Conservation (phyloP, 2,797 vertebrate genomes). For the Morus bassanus region DNA sequence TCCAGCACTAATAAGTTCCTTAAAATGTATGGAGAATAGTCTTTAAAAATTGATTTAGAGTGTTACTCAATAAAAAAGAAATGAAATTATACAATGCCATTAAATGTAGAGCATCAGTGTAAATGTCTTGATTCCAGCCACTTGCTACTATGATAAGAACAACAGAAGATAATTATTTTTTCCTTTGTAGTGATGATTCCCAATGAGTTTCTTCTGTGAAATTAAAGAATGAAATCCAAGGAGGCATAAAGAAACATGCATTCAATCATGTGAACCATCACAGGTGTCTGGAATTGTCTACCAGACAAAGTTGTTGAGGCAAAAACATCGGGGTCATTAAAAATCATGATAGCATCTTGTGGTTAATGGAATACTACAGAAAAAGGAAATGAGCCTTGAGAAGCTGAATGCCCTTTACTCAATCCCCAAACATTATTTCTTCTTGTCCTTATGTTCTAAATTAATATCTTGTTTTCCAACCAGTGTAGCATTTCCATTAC, state of each 20-base stretch:
- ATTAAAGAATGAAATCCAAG: background rate
- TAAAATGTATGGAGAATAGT: background rate
- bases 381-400: slow-evolving; percentile 50
- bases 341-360: slow-evolving; percentile 44
- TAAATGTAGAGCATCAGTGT: background rate
- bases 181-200: background rate
- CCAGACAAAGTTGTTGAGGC: background rate
- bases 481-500: slow-evolving; percentile 43
- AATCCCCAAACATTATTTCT: slow-evolving; percentile 42
- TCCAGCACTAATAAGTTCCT: background rate
- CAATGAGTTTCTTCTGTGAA: background rate
- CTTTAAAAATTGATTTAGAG: background rate
- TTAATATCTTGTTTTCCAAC: slow-evolving; percentile 64
- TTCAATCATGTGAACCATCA: background rate
- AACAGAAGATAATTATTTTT: background rate
- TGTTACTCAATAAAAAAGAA: background rate
- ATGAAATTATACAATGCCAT: background rate
- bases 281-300: background rate
- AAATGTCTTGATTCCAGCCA: background rate
- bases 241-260: background rate
- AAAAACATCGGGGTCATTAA: slow-evolving; percentile 5
- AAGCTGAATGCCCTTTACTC: slow-evolving; percentile 43
- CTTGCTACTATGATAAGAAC: background rate
- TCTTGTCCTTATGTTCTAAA: slow-evolving; percentile 57
- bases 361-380: slow-evolving; percentile 44